phyloP scores from a whole-genome alignment of 1,140 invertebrate species.

The Melanaphis sacchari region DNA sequence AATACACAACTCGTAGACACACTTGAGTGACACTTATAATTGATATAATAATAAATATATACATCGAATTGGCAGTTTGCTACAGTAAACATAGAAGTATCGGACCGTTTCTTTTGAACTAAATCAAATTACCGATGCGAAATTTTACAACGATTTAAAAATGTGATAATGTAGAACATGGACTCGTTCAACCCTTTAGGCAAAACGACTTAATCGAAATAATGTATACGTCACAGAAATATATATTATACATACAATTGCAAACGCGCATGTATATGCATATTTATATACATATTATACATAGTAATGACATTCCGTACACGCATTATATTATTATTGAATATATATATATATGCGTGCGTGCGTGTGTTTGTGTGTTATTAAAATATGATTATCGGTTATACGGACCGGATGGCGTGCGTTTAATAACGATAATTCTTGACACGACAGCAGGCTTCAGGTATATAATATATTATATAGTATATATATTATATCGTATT shows the following conservation, averaged over 20 bases:
- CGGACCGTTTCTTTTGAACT: not conserved
- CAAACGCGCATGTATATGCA: not conserved
- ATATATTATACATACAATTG: too few species aligned
- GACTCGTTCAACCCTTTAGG: not conserved
- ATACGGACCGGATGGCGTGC: conserved; percentile 30
- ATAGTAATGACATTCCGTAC: not conserved
- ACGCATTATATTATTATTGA: not conserved
- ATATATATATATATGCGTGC: not conserved
- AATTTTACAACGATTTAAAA: not conserved
- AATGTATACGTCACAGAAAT: not conserved
- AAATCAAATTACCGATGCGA: not conserved
- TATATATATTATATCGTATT: not conserved
- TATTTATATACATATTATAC: too few species aligned
- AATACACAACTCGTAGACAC: not conserved
- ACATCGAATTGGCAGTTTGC: not conserved
- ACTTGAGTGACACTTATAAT: not conserved
- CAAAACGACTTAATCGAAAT: not conserved
- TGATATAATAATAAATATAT: not conserved
- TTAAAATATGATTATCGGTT: conserved; percentile 7
- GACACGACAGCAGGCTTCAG: conserved; percentile 15
- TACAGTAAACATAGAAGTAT: not conserved
- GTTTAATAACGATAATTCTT: conserved; percentile 41
- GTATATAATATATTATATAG: not conserved
- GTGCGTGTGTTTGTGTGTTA: not conserved
- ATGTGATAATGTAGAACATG: not conserved